Evolutionary conservation across 2,888 invertebrate genomes (phyloP).

Genomic region (Agrotis exclamationis): DNA sequence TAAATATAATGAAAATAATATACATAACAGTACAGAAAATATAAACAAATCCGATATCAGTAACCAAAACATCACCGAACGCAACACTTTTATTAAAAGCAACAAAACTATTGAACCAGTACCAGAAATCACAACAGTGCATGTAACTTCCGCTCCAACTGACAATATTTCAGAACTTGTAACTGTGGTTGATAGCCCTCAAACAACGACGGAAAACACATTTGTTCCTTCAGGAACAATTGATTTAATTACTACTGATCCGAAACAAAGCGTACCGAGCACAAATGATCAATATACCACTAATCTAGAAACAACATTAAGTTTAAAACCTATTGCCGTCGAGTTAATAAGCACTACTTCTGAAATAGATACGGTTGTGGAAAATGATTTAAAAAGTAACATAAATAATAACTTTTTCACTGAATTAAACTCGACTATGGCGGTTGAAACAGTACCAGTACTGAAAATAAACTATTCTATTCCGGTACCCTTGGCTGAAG

Average conservation of each 20-base stretch:
- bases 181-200: not conserved
- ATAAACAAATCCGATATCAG: not conserved
- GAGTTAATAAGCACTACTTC: slow-evolving; percentile 17
- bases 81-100: not conserved
- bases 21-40: not conserved
- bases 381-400: not conserved
- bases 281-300: slow-evolving; percentile 6
- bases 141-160: slow-evolving; percentile 4
- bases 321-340: not conserved
- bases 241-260: not conserved
- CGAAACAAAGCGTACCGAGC: not conserved
- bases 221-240: not conserved
- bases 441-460: slow-evolving; percentile 1
- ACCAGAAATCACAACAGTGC: slow-evolving; percentile 1
- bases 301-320: slow-evolving; percentile 10
- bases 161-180: slow-evolving; percentile 14
- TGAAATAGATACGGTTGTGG: not conserved
- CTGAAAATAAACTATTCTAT: not conserved
- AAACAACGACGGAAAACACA: not conserved
- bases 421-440: not conserved
- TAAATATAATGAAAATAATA: not conserved
- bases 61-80: not conserved
- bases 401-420: not conserved
- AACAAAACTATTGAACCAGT: not conserved
- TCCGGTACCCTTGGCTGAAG: not conserved